Evolutionary conservation across 2,888 invertebrate species (phyloP), one percentile per base, ranked within the genome.

Genomic region (Pristionchus entomophagus): DNA sequence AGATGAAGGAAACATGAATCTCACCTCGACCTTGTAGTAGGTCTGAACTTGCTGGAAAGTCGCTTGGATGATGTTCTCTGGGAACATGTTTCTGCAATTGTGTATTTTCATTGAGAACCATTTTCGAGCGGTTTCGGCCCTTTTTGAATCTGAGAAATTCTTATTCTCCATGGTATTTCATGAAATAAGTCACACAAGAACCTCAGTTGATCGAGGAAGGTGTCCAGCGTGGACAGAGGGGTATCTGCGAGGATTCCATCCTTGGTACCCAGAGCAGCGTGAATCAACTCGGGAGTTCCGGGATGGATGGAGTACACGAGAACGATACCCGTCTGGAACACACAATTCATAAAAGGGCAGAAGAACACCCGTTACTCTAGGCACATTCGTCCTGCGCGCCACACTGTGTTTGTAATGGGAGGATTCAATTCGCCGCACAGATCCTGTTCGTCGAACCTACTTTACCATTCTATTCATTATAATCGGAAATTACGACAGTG

Each of bases 51-150:
- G 93, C 88, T 92, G 93, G 87, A 94, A 93, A 10, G 93, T 92
- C 6, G 97, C 97, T 94, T 97, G 96, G 93, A 97, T 96, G 90
- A 97, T 95, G 95, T 97, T 97, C 94, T 97, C 97, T 26, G 97
- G 97, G 93, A 97, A 96, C 93, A 97, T 96, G 94, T 97, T 97
- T 94, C 97, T 97, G 95, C 73, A 81, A 69, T 35, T 45, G 45
- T 14, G 45, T 19, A 62, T 62, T 49, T 80, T 17, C 1, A 4
- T 59, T 59, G 45, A 45, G 45, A 45, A 45, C 26, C n/a, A n/a
- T n/a, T n/a, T n/a, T n/a, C n/a, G n/a, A 62, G 12, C 17, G 32
- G 77, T 73, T 73, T 26, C 29, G 5, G 6, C 17, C 2, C 29
- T n/a, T 35, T 35, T 17, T 26, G 35, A 35, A 29, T 26, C n/a